Conservation (phyloP, 2,113 vertebrate species). For the Plectropomus leopardus region DNA sequence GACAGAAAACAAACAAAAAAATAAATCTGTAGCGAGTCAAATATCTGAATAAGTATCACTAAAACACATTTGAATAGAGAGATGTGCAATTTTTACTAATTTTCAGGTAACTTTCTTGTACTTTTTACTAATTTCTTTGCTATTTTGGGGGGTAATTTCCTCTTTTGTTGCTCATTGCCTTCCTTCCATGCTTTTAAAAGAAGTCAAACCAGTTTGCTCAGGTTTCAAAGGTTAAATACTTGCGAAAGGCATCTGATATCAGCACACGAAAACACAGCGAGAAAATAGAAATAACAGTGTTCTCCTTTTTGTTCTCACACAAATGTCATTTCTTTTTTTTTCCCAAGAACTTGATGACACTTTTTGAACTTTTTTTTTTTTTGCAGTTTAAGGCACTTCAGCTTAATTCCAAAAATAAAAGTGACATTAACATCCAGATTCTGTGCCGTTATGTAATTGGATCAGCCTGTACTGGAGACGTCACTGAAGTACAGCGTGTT, state of each 20-base stretch:
- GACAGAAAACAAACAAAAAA: not conserved
- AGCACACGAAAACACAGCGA: no score
- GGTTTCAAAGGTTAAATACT: no score
- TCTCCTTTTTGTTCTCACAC: not conserved
- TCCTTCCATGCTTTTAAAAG: no score
- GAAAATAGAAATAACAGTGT: no score
- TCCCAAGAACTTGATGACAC: not conserved
- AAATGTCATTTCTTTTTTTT: not conserved
- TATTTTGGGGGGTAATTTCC: no score
- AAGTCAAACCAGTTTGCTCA: no score
- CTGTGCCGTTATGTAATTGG: not conserved
- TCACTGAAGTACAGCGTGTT: not conserved
- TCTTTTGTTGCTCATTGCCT: no score
- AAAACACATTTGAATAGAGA: not conserved
- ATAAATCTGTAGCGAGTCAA: not conserved
- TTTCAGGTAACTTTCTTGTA: no score
- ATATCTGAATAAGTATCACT: not conserved
- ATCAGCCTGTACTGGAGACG: not conserved
- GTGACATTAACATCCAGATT: slow-evolving; percentile 15
- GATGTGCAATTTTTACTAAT: no score
- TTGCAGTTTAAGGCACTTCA: not conserved
- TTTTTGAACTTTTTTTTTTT: no score
- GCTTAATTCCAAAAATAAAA: not conserved
- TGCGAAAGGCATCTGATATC: no score
- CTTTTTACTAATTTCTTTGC: no score